Percentiles rank a stretch among this genome's conserved stretches.
These are phyloP conservation scores for Hippasteria phrygiana DNA, from an alignment of 53 echinoderm and acorn worm species.

Conservation along the genomic window DNA sequence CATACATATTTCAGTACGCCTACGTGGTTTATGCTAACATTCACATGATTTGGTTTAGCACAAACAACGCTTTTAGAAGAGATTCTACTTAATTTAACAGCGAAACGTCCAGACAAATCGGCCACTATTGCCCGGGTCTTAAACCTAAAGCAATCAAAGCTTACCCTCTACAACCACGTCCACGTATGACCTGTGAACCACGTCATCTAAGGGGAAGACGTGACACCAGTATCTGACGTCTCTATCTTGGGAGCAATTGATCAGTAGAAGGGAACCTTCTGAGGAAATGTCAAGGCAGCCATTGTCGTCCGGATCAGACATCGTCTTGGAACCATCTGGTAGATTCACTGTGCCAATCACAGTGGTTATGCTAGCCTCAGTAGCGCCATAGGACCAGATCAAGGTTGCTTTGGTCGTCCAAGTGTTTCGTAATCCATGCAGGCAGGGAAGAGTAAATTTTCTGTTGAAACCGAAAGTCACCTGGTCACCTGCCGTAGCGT, in stretches of 20 bases:
- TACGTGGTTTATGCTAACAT: too few species aligned
- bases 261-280: constrained; percentile 1
- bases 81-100: too few species aligned
- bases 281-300: neutral
- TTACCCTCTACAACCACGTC: neutral
- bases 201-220: neutral
- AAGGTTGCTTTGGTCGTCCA: neutral
- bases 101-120: too few species aligned
- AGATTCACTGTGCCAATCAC: neutral
- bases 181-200: neutral
- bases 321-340: neutral
- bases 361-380: neutral
- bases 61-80: too few species aligned
- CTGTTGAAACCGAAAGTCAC: neutral
- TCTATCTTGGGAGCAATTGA: neutral
- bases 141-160: neutral
- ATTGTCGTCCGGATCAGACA: neutral
- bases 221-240: too few species aligned
- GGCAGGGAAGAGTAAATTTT: neutral
- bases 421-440: neutral
- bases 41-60: too few species aligned
- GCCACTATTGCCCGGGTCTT: too few species aligned
- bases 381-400: neutral
- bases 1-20: too few species aligned
- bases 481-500: neutral